Evolutionary conservation across 2,797 vertebrate species (phyloP).

Genomic region (Mergus octosetaceus): DNA sequence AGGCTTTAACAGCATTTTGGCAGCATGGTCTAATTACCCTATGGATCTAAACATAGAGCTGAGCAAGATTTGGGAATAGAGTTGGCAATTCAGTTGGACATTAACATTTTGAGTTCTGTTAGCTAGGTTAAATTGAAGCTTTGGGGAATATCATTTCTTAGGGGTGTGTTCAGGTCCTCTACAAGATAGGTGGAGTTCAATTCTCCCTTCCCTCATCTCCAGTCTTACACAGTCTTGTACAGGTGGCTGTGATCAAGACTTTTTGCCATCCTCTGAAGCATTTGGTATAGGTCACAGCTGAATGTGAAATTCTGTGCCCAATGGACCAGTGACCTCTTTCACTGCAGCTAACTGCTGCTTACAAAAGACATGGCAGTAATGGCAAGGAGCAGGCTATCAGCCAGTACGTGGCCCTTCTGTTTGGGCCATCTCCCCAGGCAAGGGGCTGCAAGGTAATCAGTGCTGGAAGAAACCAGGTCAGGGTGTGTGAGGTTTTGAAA

Average conservation of each 20-base stretch:
- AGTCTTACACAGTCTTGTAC: neutral
- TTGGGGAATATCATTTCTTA: neutral
- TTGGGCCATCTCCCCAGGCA: neutral
- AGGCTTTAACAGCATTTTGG: neutral
- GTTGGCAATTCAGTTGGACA: neutral
- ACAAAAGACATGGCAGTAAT: neutral
- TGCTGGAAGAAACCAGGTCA: neutral
- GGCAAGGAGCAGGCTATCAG: neutral
- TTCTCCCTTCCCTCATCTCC: neutral
- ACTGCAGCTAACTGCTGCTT: neutral
- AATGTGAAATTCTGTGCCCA: neutral
- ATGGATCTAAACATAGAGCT: neutral
- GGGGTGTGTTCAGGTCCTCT: neutral
- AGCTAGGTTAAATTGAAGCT: neutral
- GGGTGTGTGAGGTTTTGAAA: conserved; percentile 24
- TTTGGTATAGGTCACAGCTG: neutral
- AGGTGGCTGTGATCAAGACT: neutral
- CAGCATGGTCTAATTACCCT: neutral
- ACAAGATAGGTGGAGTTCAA: neutral
- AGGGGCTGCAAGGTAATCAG: neutral
- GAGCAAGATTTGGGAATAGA: neutral
- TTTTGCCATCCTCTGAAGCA: neutral
- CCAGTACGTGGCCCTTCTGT: neutral
- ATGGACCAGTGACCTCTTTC: neutral
- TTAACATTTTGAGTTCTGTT: neutral